Evolutionary conservation across 35 echinoderm and acorn worm species (phyloP), one percentile per base, ranked within the genome.

Genomic region (Hemicentrotus pulcherrimus): DNA sequence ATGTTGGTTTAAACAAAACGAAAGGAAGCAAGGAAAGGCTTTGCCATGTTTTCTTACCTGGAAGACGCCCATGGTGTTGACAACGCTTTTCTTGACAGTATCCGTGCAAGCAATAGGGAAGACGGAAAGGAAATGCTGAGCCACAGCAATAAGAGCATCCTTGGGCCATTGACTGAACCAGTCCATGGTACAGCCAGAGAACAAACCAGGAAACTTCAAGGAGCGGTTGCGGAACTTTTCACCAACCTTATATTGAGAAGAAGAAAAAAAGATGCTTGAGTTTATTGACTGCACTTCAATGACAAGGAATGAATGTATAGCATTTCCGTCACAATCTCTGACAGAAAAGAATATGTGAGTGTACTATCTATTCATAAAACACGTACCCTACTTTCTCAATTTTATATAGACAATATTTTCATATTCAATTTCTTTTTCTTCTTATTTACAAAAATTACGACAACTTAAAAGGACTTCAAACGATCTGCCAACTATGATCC

Each of bases 101-200:
- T 98, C 97, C 0, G 96, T 98, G 61, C 98, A 99, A 16, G 96
- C 98, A 78, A 99, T 99, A 32, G 96, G 94, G 94, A 97, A 99
- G 14, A 85, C 61, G 24, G 98, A 95, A 31, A 99, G 94, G 95
- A 99, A 99, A 47, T 99, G 98, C 15, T 97, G 94, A 31, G 98
- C 96, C 47, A 99, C 98, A 9, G 98, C 98, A 31, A 99, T 95
- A 78, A 99, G 95, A 33, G 98, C 98, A 85, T 99, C 98, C 92
- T 99, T 99, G 28, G 98, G 98, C 98, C 98, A 99, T 18, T 97
- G 95, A 91, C 97, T 98, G 71, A 99, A 99, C 98, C 98, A 99
- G 91, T 99, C 98, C 97, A 99, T 99, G 12, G 98, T 99, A 92
- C 97, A 99, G 45, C 98, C 97, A 28, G 97, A 99, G 88, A 99